A percentile compares a stretch with the other conserved stretches of the same genome.
Evolutionary conservation across 1,140 invertebrate species (phyloP).

Genomic region (Anoplolepis gracilipes): DNA sequence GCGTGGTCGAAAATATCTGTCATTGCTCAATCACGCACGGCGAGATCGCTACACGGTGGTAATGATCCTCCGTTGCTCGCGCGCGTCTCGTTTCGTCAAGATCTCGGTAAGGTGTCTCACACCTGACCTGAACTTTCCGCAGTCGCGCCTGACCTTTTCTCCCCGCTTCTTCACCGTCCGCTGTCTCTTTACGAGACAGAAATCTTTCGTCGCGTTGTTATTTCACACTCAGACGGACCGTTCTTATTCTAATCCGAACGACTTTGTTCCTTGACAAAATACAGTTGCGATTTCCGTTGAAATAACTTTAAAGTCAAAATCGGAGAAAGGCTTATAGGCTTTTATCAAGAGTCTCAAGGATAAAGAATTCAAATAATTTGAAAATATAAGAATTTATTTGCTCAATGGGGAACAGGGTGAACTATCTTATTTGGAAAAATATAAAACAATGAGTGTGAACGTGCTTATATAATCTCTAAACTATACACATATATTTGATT

Average conservation of each 20-base stretch:
- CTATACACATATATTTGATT: neutral
- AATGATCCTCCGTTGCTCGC: neutral
- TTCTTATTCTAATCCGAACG: neutral
- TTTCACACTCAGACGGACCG: neutral
- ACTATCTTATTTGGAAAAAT: too few species aligned
- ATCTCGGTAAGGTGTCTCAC: constrained; percentile 7
- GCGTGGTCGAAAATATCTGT: constrained; percentile 43
- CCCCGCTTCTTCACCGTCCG: too few species aligned
- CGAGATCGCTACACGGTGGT: constrained; percentile 13
- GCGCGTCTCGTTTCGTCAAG: neutral
- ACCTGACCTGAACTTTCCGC: constrained; percentile 6
- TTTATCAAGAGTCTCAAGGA: neutral
- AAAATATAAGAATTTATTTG: neutral
- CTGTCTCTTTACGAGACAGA: neutral
- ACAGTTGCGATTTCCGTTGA: neutral
- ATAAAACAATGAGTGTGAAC: neutral
- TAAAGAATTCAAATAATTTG: too few species aligned
- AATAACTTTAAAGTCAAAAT: neutral
- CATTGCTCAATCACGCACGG: constrained; percentile 47
- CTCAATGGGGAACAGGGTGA: neutral
- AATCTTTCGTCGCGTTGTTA: constrained; percentile 4
- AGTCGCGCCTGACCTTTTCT: constrained; percentile 23
- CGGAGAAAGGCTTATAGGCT: too few species aligned
- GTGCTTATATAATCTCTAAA: neutral
- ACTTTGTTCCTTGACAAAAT: neutral